Evolutionary conservation across 2,888 invertebrate genomes (phyloP).

Genomic region (Mystacides longicornis): DNA sequence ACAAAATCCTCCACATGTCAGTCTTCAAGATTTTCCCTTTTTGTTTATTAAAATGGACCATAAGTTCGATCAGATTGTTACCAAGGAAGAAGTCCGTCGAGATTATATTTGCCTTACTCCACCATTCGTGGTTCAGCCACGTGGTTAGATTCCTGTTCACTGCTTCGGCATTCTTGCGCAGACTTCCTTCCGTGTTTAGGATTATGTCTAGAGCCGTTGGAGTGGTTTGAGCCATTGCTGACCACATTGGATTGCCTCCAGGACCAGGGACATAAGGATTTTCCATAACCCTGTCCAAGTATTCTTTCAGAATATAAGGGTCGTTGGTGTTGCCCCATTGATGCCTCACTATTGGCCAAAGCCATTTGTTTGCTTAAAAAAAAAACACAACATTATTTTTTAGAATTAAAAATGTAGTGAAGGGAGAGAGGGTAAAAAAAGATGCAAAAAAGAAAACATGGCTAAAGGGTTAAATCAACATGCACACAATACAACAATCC

Average conservation of each 20-base stretch:
- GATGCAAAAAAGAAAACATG: too few relatives aligned
- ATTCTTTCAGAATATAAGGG: constrained; percentile 34
- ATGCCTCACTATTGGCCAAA: constrained; percentile 58
- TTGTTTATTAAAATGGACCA: constrained; percentile 31
- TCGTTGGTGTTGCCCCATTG: constrained; percentile 56
- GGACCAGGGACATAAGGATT: constrained; percentile 40
- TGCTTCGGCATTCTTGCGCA: constrained; percentile 56
- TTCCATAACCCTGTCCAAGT: constrained; percentile 39
- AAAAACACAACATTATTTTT: neutral
- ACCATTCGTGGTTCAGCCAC: constrained; percentile 62
- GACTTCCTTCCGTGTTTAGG: constrained; percentile 49
- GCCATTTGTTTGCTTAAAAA: constrained; percentile 47
- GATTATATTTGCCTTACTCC: constrained; percentile 60
- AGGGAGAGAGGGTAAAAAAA: too few relatives aligned
- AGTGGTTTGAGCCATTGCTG: constrained; percentile 70
- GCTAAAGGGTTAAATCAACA: too few relatives aligned
- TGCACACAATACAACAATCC: too few relatives aligned
- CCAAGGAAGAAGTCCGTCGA: constrained; percentile 67
- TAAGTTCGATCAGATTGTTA: constrained; percentile 62
- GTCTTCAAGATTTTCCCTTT: constrained; percentile 19
- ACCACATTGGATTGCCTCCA: constrained; percentile 43
- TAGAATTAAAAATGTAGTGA: too few relatives aligned
- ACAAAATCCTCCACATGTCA: neutral
- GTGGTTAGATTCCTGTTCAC: constrained; percentile 63
- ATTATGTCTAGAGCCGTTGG: constrained; percentile 57